Evolutionary conservation across 1,140 invertebrate species (phyloP), one percentile per base, ranked within the genome.

Genomic region (Chlorops oryzae): DNA sequence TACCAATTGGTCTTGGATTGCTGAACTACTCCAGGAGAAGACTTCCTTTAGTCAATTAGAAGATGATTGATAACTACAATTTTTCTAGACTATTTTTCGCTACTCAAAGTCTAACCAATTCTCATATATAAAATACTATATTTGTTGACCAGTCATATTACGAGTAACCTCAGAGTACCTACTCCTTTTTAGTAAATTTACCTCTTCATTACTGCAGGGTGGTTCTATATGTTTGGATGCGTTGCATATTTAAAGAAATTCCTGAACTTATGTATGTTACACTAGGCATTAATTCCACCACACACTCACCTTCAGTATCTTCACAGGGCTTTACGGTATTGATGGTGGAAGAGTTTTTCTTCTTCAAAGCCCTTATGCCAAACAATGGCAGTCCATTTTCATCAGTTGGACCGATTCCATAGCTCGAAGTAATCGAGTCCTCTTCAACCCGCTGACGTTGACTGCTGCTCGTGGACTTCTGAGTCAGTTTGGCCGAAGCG

Each of bases 401-500:
- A 63, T 88, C 86, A 5, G 84, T 84, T 32, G 88, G 87, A 3
- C 86, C 86, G 3, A 87, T 82, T 2, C 88, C 87, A 65, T 90
- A 90, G 63, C 86, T 85, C 2, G 87, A 88, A 6, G 84, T 87
- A 38, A 89, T 84, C 25, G 80, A 78, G 25, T 69, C 61, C 49
- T 73, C 61, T 45, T 68, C 64, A n/a, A 42, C 21, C 28, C 32
- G 18, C 13, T 52, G 22, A n/a, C 49, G 46, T 38, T 43, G 34
- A 41, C 41, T 55, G 15, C 61, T 63, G 7, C 65, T 73, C 3
- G 55, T 63, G 35, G 73, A 74, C 3, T 69, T 65, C 7, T 18
- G 72, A 10, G 74, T 73, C 9, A 55, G 65, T 12, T 74, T 77
- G 1, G 71, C 65, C 56, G 58, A 67, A 38, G 66, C 72, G 41